A percentile compares a stretch with the other conserved stretches of the same genome.
phyloP scores from a whole-genome alignment of 2,797 vertebrate genomes.

The Squalus acanthias region DNA sequence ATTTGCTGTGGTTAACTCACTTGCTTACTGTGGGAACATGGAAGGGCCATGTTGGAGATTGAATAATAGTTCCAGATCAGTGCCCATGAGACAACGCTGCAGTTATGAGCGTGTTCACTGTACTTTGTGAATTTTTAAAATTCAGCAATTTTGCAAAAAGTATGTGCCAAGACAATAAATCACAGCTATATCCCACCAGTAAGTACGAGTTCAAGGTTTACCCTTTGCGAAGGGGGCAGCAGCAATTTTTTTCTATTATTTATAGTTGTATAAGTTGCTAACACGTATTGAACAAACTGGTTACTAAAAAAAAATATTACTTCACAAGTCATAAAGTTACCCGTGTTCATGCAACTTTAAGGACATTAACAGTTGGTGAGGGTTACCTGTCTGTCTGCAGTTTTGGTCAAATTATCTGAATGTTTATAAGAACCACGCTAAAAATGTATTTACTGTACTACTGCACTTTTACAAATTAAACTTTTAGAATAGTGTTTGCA shows the following conservation, averaged over 20 bases:
- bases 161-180: constrained; percentile 15
- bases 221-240: background rate
- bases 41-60: background rate
- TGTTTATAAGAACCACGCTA: background rate
- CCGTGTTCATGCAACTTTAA: background rate
- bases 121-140: background rate
- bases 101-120: background rate
- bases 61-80: background rate
- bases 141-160: constrained; percentile 12
- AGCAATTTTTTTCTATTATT: background rate
- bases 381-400: background rate
- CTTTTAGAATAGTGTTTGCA: background rate
- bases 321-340: background rate
- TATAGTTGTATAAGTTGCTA: background rate
- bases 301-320: too few relatives aligned
- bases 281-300: background rate
- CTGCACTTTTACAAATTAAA: background rate
- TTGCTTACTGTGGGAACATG: background rate
- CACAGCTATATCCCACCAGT: too few relatives aligned
- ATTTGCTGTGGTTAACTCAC: background rate
- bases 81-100: background rate
- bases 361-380: background rate
- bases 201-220: constrained; percentile 9
- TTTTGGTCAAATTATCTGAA: background rate
- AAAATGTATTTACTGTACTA: background rate